Base-by-base conservation (phyloP, 2,888 invertebrate genomes). In the Thymelicus sylvestris region DNA sequence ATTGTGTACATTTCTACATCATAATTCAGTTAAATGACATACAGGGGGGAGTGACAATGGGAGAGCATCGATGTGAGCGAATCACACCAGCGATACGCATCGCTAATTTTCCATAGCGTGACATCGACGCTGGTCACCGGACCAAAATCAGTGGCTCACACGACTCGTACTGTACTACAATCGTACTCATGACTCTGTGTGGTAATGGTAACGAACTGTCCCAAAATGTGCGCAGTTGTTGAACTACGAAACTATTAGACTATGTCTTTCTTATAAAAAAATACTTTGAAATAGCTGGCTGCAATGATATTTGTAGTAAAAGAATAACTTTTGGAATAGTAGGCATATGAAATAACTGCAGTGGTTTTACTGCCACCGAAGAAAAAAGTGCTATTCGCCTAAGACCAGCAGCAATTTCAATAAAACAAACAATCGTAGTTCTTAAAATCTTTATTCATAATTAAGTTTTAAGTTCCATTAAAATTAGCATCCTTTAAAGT, bases 11-110 rank as follows among this genome's bases (percentile, higher is more conserved):
- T 89, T 89, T 89, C 88, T 86, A 91, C 86, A 85, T 85, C 85
- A 93, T 92, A 92, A 91, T 91, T 92, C 88, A 91, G 93, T 92
- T 93, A 92, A 93, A 93, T 91, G 86, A 91, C 90, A 88, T 91
- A 84, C 84, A 85, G 89, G 87, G 91, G 93, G 92, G 90, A 91
- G 73, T 86, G 81, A 93, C 93, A 93, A 93, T 92, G 81, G 90
- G 84, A 90, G 89, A 91, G 88, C 90, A 92, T 87, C 87, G 89
- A 91, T 91, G 92, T 92, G 91, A 89, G 90, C 92, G 90, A 92
- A 92, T 93, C 92, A 92, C 91, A 92, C 92, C 90, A 91, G 88
- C 89, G 91, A 81, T 81, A 92, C 92, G 92, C 89, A 84, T 91
- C 88, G 93, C 89, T 91, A 86, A 90, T 87, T 90, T 86, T 87